Base-by-base conservation (phyloP, 2,113 vertebrate species). In the Hypocryptadius cinnamomeus region DNA sequence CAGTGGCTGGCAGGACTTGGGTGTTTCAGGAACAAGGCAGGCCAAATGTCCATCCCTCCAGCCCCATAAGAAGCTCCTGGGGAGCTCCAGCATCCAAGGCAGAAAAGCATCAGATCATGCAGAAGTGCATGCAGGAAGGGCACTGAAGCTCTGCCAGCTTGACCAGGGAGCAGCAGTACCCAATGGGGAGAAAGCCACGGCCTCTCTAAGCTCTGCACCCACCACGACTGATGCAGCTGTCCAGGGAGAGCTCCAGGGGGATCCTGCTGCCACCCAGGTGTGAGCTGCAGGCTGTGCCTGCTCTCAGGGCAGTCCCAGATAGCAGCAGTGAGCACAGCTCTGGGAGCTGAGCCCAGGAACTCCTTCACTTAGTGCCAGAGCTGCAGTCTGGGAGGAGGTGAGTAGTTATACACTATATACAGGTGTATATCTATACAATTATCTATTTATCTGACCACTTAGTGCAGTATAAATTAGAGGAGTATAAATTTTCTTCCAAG, bases 171-270 rank as follows among this genome's bases (percentile, higher is more conserved):
- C 40, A 64, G 40, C 42, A 45, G 28, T 61, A 51, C 25, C 37
- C 0, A 1, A 18, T 15, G 14, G 28, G 17, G 33, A 63, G 39
- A 72, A 72, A 63, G 27, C 39, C 40, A 53, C 2, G 0, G 17
- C 68, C 33, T 73, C 57, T 45, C n/a, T 47, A n/a, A 64, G 39
- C 48, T 56, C 59, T 64, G 40, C 23, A 19, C 9, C 28, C n/a
- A 47, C 23, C 48, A 47, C 2, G 9, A 73, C 48, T 54, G 69
- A 39, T 2, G 6, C 17, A 53, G 47, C 25, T 53, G 16, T 37
- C 22, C 39, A 22, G 33, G 35, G 27, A 53, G 33, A 72, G 68
- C 11, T 45, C 57, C 33, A 27, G 68, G 13, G 45, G 33, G 33
- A 37, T 33, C 47, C 66, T 53, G 47, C 39, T 53, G 57, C 57